Conservation (phyloP, 2,113 vertebrate species). For the Coptodon rendalli region DNA sequence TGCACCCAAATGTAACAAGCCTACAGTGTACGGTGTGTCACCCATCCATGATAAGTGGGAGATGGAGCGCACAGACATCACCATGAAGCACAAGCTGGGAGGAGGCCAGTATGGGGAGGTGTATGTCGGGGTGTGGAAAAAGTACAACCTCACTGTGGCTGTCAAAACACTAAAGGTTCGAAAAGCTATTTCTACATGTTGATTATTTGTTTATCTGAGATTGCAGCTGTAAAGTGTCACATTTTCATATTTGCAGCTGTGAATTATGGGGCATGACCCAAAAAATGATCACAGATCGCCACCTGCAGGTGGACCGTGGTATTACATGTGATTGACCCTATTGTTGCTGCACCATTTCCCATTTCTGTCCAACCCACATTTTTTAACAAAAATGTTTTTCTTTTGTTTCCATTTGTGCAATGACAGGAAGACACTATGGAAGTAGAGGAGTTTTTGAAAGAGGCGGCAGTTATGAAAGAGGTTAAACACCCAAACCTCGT, state of each 20-base stretch:
- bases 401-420: not conserved
- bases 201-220: not conserved
- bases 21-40: slow-evolving; percentile 97
- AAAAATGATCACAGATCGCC: slow-evolving; percentile 17
- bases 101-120: slow-evolving; percentile 98
- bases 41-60: slow-evolving; percentile 99
- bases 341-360: not conserved
- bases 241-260: not conserved
- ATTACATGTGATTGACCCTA: not conserved
- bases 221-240: not conserved
- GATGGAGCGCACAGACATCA: slow-evolving; percentile 99
- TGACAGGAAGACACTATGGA: slow-evolving; percentile 98
- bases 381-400: not conserved
- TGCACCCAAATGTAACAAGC: slow-evolving; percentile 98
- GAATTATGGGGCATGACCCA: not conserved
- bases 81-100: slow-evolving; percentile 99
- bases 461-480: slow-evolving; percentile 98
- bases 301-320: slow-evolving; percentile 41
- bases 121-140: slow-evolving; percentile 97
- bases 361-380: not conserved
- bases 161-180: slow-evolving; percentile 96
- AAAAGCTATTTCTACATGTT: not conserved
- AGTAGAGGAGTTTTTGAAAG: slow-evolving; percentile 97
- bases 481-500: slow-evolving; percentile 98
- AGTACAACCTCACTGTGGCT: slow-evolving; percentile 95